These are phyloP conservation scores for Asobara japonica DNA, from an alignment of 1,140 invertebrate species.

Conservation along the genomic window DNA sequence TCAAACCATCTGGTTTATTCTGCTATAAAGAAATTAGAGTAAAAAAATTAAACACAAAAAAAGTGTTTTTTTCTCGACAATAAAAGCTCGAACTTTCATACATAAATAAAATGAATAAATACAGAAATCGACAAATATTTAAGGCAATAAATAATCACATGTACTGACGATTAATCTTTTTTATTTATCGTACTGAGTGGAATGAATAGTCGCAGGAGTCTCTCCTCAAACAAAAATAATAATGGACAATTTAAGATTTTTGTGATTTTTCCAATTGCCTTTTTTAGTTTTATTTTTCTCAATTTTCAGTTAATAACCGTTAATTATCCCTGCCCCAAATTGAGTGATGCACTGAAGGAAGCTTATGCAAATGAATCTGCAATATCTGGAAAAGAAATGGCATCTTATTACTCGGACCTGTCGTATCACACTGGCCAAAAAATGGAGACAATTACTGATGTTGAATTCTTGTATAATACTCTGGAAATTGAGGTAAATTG, in stretches of 20 bases:
- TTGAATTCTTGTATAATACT: conserved; percentile 80
- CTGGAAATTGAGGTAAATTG: conserved; percentile 76
- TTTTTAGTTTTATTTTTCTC: conserved; percentile 1
- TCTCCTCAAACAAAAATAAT: background rate
- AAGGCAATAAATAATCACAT: too few species aligned
- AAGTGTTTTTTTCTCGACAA: too few species aligned
- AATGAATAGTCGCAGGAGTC: too few species aligned
- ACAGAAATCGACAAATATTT: too few species aligned
- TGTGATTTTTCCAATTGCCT: background rate
- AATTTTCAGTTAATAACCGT: conserved; percentile 69
- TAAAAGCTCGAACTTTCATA: too few species aligned
- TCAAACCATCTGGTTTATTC: too few species aligned
- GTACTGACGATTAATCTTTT: too few species aligned
- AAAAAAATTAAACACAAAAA: background rate
- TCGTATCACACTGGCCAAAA: conserved; percentile 74
- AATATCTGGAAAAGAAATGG: conserved; percentile 32
- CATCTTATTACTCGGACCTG: conserved; percentile 71
- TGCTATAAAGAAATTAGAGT: too few species aligned
- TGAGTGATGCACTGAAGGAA: conserved; percentile 68
- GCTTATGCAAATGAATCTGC: conserved; percentile 61
- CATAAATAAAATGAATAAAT: too few species aligned
- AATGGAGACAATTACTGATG: conserved; percentile 72
- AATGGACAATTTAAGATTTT: background rate
- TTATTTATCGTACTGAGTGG: too few species aligned
- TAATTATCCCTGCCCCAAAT: conserved; percentile 73